Conservation (phyloP, 2,888 invertebrate species). For the Adelphocoris suturalis region DNA sequence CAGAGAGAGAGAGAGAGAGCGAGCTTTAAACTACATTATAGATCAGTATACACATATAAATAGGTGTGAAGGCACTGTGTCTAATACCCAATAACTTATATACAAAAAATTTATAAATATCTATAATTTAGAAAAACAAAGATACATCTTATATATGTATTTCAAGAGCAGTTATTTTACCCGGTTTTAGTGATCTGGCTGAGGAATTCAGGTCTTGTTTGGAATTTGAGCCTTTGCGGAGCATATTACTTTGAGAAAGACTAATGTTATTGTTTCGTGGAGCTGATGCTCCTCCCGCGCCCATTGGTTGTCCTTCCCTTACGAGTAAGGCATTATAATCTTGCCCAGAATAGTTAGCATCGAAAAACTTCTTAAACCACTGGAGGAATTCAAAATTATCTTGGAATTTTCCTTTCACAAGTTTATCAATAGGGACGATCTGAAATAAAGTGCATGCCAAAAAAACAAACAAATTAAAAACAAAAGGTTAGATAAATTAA, state of each 20-base stretch:
- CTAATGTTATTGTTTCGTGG: conserved; percentile 70
- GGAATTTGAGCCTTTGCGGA: conserved; percentile 63
- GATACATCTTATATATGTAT: background rate
- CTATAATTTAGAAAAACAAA: background rate
- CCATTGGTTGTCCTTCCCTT: conserved; percentile 92
- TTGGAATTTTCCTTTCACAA: conserved; percentile 99
- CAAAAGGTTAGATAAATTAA: conserved; percentile 51
- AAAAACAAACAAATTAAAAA: conserved; percentile 50
- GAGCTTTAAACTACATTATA: too few species aligned
- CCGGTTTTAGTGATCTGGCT: conserved; percentile 29
- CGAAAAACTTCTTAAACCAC: conserved; percentile 99
- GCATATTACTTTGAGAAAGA: conserved; percentile 51
- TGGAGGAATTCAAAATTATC: conserved; percentile 99
- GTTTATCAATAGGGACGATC: conserved; percentile 95
- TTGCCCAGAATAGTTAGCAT: conserved; percentile 97
- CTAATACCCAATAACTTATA: background rate
- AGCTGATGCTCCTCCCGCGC: conserved; percentile 80
- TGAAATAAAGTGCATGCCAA: conserved; percentile 78
- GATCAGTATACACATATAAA: too few species aligned
- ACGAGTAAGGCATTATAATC: conserved; percentile 95
- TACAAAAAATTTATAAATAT: background rate
- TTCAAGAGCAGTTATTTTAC: conserved; percentile 40
- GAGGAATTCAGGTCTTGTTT: conserved; percentile 62
- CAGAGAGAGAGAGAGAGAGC: too few species aligned
- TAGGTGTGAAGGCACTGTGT: too few species aligned